Base-by-base conservation (phyloP, 2,113 vertebrate genomes). In the Micronycteris hirsuta region DNA sequence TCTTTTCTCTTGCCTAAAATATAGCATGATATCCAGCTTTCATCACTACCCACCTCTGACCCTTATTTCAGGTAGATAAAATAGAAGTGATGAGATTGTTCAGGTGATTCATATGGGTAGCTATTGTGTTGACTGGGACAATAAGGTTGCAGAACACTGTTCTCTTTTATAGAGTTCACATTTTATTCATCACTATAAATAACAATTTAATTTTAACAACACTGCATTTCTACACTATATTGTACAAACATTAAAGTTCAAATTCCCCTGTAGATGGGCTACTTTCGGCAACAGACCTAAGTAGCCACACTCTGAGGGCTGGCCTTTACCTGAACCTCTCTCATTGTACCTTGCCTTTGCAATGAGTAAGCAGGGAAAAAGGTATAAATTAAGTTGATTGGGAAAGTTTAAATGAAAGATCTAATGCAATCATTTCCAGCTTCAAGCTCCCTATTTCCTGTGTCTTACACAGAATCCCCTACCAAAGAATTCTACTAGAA, bases 111-210 rank as follows among this genome's bases (percentile, higher is more conserved):
- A 2, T 89, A 88, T 95, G 77, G 93, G 85, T 95, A 91, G 88
- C 93, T 95, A 96, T 71, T 86, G 91, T 94, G 86, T 45, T 96
- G 77, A 68, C 85, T 97, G 73, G 65, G 87, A 96, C 91, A 93
- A 78, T 93, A 95, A 77, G 83, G 43, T 43, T 94, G 45, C 43
- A 94, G 88, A 96, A 86, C 22, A 86, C 54, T 82, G 38, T 28
- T 93, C 81, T 91, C 80, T 94, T 87, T 87, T 73, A 71, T 80
- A 96, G 67, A 95, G 87, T 91, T 96, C 88, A 93, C 61, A 87
- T 93, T 96, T 95, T 96, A 92, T 96, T 94, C 88, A 94, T 73
- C 1, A 2, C 43, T 90, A 95, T 91, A 96, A 97, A 95, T 96
- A 96, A 94, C 73, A 85, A 95, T 80, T 96, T 94, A 70, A 87